Percentiles rank a stretch among this genome's conserved stretches.
Conservation (phyloP, 2,888 invertebrate species). For the Tortrix viridana region DNA sequence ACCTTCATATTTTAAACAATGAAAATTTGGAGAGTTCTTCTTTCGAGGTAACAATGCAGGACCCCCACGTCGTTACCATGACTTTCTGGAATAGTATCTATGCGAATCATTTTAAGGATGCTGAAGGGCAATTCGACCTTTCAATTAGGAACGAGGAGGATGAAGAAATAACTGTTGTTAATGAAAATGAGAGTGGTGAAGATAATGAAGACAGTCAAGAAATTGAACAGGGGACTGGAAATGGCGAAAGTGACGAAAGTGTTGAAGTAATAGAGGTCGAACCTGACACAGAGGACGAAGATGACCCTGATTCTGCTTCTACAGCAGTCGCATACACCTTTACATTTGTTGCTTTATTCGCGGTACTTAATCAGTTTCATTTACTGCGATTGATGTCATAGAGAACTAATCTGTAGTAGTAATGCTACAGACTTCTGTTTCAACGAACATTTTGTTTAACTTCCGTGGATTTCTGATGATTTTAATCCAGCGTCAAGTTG, state of each 20-base stretch:
- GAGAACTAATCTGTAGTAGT: slow-evolving; percentile 47
- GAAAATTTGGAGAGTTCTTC: slow-evolving; percentile 47
- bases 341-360: slow-evolving; percentile 57
- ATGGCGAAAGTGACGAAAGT: slow-evolving; percentile 38
- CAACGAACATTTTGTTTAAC: slow-evolving; percentile 11
- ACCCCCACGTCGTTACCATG: slow-evolving; percentile 58
- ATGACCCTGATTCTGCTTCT: slow-evolving; percentile 56
- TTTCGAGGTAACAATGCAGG: slow-evolving; percentile 52
- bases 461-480: slow-evolving; percentile 26
- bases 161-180: slow-evolving; percentile 36
- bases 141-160: slow-evolving; percentile 51
- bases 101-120: slow-evolving; percentile 61
- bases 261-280: background rate
- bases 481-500: slow-evolving; percentile 19
- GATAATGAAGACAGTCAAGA: slow-evolving; percentile 36
- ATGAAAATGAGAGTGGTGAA: slow-evolving; percentile 22
- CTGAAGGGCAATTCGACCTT: slow-evolving; percentile 59
- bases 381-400: slow-evolving; percentile 55
- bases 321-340: slow-evolving; percentile 64
- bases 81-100: slow-evolving; percentile 70
- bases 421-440: slow-evolving; percentile 38
- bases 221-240: slow-evolving; percentile 6
- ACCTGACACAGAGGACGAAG: too few relatives aligned
- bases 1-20: slow-evolving; percentile 57
- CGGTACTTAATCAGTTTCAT: slow-evolving; percentile 60